Conservation (phyloP, 64 coral and sea anemone genomes). For the Stichodactyla helianthus region DNA sequence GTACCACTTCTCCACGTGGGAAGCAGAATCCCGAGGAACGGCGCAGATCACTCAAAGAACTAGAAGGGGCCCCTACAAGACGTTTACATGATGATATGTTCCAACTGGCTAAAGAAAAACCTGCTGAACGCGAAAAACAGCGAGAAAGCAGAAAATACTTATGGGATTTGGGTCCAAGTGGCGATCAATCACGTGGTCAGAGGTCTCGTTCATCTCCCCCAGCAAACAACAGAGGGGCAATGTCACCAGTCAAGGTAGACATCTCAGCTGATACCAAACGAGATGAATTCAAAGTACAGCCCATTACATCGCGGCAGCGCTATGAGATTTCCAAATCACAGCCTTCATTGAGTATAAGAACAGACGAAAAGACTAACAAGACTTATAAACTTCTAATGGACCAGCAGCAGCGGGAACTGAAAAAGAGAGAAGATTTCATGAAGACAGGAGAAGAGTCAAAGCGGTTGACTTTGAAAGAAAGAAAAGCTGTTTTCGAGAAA, state of each 20-base stretch:
- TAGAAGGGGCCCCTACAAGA: slow-evolving; percentile 4
- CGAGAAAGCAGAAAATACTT: slow-evolving; percentile 15
- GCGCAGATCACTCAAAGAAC: not conserved
- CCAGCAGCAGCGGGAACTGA: not conserved
- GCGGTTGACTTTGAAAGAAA: slow-evolving; percentile 1
- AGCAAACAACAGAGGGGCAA: not conserved
- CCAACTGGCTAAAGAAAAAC: slow-evolving; percentile 1
- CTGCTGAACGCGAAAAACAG: not conserved
- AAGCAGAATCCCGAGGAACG: not conserved
- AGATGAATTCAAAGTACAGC: not conserved
- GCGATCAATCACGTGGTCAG: not conserved
- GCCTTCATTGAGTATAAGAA: not conserved
- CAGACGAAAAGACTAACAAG: not conserved
- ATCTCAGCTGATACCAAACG: slow-evolving; percentile 3
- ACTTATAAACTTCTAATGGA: not conserved
- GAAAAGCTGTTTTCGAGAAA: slow-evolving; percentile 7
- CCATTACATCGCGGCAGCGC: not conserved
- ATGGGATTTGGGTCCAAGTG: slow-evolving; percentile 3
- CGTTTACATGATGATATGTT: slow-evolving; percentile 24
- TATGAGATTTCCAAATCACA: not conserved
- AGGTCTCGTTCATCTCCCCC: slow-evolving; percentile 7
- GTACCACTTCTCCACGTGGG: not conserved
- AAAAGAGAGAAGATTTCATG: slow-evolving; percentile 4
- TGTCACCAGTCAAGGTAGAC: not conserved
- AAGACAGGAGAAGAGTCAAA: not conserved